Conservation (phyloP, 2,113 vertebrate genomes). For the Hippocampus zosterae region DNA sequence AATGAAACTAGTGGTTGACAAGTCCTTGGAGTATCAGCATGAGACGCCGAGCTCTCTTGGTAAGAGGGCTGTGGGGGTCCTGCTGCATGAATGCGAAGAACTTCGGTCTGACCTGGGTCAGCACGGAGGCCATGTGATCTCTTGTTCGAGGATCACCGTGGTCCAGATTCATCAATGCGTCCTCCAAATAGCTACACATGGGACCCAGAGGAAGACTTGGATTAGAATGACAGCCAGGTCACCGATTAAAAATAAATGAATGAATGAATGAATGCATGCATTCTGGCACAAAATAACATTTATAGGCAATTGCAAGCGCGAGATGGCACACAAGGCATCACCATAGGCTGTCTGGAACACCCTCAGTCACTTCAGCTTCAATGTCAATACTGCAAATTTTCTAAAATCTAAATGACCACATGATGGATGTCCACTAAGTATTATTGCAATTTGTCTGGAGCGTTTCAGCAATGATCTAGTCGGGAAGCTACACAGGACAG, state of each 20-base stretch:
- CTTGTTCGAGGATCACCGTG: conserved; percentile 90
- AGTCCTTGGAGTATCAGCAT: conserved; percentile 95
- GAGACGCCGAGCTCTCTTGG: conserved; percentile 87
- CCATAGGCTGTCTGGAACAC: neutral
- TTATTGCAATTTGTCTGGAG: neutral
- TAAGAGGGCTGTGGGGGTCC: conserved; percentile 82
- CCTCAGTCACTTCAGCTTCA: conserved; percentile 8
- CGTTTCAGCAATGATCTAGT: neutral
- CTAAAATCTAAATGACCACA: neutral
- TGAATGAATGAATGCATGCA: too few relatives aligned
- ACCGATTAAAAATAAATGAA: neutral
- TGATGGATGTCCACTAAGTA: neutral
- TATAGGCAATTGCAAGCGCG: neutral
- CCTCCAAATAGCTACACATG: conserved; percentile 87
- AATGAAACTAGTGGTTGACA: conserved; percentile 77
- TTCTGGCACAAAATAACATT: neutral
- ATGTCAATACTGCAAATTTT: conserved; percentile 9
- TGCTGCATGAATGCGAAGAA: conserved; percentile 90
- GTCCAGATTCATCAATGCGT: conserved; percentile 95
- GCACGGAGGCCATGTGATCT: conserved; percentile 93
- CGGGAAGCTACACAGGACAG: too few relatives aligned
- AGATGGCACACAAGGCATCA: too few relatives aligned
- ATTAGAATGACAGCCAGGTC: neutral
- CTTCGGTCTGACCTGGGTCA: conserved; percentile 90
- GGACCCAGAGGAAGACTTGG: conserved; percentile 3